These are phyloP conservation scores for Eurois occulta DNA, from an alignment of 2,888 invertebrate genomes.

Conservation along the genomic window DNA sequence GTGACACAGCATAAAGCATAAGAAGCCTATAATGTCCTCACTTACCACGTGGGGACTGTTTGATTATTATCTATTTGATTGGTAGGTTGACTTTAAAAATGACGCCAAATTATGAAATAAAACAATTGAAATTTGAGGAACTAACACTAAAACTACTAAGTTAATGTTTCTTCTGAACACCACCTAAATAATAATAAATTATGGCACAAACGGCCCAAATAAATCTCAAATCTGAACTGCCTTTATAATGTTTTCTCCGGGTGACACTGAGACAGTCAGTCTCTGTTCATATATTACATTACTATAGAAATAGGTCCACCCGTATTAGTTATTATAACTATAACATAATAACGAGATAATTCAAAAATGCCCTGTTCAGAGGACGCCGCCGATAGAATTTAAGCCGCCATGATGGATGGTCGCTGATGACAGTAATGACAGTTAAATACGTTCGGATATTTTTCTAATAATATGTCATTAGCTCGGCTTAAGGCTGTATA, in stretches of 20 bases:
- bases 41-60: neutral
- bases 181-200: neutral
- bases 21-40: neutral
- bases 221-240: neutral
- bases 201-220: no score
- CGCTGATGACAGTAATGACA: constrained; percentile 67
- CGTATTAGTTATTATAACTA: constrained; percentile 45
- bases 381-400: constrained; percentile 63
- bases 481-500: constrained; percentile 49
- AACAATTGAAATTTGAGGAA: neutral
- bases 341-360: constrained; percentile 63
- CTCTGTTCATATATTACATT: constrained; percentile 46
- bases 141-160: neutral
- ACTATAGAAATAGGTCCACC: constrained; percentile 53
- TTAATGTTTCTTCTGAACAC: neutral
- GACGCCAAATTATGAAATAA: neutral
- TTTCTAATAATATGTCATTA: constrained; percentile 62
- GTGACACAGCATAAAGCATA: neutral
- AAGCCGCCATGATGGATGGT: constrained; percentile 66
- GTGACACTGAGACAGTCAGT: constrained; percentile 12
- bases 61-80: no score
- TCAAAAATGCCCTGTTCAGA: constrained; percentile 59
- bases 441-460: constrained; percentile 67
- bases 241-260: constrained; percentile 20
- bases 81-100: neutral